Conservation (phyloP, 1,140 invertebrate genomes). For the Drosophila rufa region DNA sequence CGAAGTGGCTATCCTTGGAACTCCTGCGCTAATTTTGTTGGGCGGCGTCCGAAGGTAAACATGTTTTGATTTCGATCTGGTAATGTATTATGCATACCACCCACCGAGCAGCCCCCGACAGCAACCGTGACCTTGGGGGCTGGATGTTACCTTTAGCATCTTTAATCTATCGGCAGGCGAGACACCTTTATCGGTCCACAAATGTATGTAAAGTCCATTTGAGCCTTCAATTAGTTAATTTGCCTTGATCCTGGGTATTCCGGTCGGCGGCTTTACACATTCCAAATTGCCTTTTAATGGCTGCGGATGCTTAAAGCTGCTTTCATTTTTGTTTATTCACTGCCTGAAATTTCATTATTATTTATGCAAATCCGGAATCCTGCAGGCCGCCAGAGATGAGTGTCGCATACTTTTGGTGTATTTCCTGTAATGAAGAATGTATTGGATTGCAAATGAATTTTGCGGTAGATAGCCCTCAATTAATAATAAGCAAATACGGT, state of each 20-base stretch:
- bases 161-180: conserved; percentile 40
- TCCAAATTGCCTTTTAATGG: conserved; percentile 50
- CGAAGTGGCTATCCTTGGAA: conserved; percentile 23
- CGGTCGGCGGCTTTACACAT: conserved; percentile 32
- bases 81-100: conserved; percentile 69
- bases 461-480: background rate
- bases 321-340: conserved; percentile 32
- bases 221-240: conserved; percentile 69
- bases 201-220: conserved; percentile 69
- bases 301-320: conserved; percentile 24
- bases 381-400: conserved; percentile 1
- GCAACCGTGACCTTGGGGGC: conserved; percentile 18
- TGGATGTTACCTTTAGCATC: conserved; percentile 26
- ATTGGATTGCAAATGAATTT: background rate
- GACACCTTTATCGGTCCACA: conserved; percentile 14
- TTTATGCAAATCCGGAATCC: conserved; percentile 56
- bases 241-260: conserved; percentile 26
- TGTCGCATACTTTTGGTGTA: conserved; percentile 4
- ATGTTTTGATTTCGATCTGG: conserved; percentile 73
- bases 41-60: conserved; percentile 50
- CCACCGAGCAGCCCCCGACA: background rate
- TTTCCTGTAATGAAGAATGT: background rate
- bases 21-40: conserved; percentile 29
- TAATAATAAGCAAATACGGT: conserved; percentile 10
- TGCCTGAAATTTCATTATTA: conserved; percentile 38